Base-by-base conservation (phyloP, 2,888 invertebrate genomes). In the Epinotia brunnichana region DNA sequence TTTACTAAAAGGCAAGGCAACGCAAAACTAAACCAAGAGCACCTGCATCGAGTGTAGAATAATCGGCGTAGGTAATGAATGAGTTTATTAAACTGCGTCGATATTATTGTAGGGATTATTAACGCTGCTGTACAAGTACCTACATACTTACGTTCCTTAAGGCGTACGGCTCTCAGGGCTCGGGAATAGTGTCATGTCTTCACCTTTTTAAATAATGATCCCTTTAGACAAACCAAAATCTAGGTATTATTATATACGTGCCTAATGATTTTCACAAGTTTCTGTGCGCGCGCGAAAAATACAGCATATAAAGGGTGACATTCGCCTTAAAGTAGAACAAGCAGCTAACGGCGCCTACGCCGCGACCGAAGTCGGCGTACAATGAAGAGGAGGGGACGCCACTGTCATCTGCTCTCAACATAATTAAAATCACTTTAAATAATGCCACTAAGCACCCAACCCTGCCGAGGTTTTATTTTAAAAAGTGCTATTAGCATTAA, bases 381-480 rank as follows among this genome's bases (percentile, higher is more conserved):
- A 92, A 88, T 90, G 89, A 92, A 93, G 90, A 92, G 93, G 93
- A 91, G 91, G 93, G 91, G 78, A 86, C 88, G 53, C 80, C 81
- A 77, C 83, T 89, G 93, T 92, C 93, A 92, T 93, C 93, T 94
- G 93, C 92, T 90, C 90, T 89, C 89, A 93, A 92, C 93, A 92
- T 93, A 94, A 94, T 94, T 94, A 93, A 92, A 94, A 93, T 91
- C 89, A 90, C 88, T 92, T 92, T 90, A 92, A 92, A 92, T 92
- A 92, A 91, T 89, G 90, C 90, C 89, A 90, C 90, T 88, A 88
- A 89, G 89, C 88, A 84, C 82, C 89, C 90, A 85, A 87, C 90
- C 90, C 90, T 83, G 87, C 83, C 75, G 84, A 83, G 88, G 87
- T 88, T 92, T 91, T 90, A 91, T 92, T 92, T 92, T 89, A 90